Evolutionary conservation across 2,113 vertebrate species (phyloP).

Genomic region (Poeciliopsis occidentalis): DNA sequence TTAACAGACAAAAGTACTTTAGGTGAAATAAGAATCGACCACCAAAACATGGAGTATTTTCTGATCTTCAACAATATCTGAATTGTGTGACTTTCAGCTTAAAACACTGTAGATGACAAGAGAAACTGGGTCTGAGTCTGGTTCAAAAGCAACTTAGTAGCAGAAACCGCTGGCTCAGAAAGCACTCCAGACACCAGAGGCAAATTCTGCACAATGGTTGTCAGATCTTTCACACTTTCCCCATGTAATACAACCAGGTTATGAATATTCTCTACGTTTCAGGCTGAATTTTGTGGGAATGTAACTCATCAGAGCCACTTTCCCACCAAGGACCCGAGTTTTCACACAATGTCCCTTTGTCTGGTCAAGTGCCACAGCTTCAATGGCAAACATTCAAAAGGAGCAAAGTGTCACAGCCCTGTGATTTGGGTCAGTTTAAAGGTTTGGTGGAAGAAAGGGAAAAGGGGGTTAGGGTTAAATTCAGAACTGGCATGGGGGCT

Average conservation of each 20-base stretch:
- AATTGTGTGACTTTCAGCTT: neutral
- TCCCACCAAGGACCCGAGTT: constrained; percentile 54
- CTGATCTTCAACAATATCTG: neutral
- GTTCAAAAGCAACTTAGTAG: neutral
- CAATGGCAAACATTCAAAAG: constrained; percentile 62
- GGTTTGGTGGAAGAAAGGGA: constrained; percentile 55
- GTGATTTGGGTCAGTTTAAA: constrained; percentile 72
- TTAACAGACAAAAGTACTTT: too few species aligned
- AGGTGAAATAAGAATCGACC: neutral
- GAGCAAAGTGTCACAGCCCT: constrained; percentile 56
- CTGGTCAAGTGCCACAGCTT: constrained; percentile 58
- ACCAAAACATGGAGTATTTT: neutral
- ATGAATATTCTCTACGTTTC: neutral
- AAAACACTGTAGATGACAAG: neutral
- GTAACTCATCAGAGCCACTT: constrained; percentile 53
- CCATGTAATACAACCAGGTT: neutral
- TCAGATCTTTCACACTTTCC: neutral
- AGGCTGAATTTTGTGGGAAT: constrained; percentile 36
- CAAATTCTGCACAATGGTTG: neutral
- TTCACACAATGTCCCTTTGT: constrained; percentile 73
- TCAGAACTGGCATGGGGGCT: constrained; percentile 41
- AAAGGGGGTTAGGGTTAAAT: constrained; percentile 57
- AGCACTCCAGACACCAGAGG: neutral
- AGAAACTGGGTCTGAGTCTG: neutral
- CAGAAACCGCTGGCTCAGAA: neutral